A percentile compares a stretch with the other conserved stretches of the same genome.
Evolutionary conservation across 2,797 vertebrate genomes (phyloP).

Genomic region (Protosalanx chinensis): DNA sequence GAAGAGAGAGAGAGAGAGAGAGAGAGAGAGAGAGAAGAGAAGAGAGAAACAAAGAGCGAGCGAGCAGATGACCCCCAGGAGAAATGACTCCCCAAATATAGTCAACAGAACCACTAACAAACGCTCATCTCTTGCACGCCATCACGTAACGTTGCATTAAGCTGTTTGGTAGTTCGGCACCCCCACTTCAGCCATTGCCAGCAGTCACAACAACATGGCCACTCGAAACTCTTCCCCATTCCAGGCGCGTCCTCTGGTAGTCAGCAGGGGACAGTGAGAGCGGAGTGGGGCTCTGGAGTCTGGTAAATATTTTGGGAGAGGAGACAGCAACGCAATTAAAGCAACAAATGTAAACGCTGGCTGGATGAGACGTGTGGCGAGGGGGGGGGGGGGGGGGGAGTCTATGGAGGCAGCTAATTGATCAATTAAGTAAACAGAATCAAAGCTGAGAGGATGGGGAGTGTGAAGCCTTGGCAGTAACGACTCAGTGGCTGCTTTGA

Average conservation of each 20-base stretch:
- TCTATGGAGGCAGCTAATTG: slow-evolving; percentile 66
- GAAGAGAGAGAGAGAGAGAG: no score
- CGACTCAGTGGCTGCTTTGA: slow-evolving; percentile 54
- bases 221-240: slow-evolving; percentile 49
- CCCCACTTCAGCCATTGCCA: neutral
- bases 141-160: no score
- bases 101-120: neutral
- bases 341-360: slow-evolving; percentile 65
- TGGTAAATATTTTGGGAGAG: slow-evolving; percentile 68
- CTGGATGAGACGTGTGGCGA: slow-evolving; percentile 54
- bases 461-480: slow-evolving; percentile 53
- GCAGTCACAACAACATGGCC: neutral
- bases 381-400: slow-evolving; percentile 36
- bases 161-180: neutral
- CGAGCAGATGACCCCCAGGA: no score
- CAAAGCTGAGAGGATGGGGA: slow-evolving; percentile 34
- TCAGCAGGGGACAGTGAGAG: slow-evolving; percentile 50
- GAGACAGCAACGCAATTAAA: slow-evolving; percentile 64
- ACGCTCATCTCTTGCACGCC: neutral
- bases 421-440: slow-evolving; percentile 72
- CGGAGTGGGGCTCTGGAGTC: slow-evolving; percentile 49
- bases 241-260: slow-evolving; percentile 41
- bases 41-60: no score
- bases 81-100: no score
- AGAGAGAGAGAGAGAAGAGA: no score